These are phyloP conservation scores for Iselma pallidipennis DNA, from an alignment of 2,888 invertebrate species.

Conservation along the genomic window DNA sequence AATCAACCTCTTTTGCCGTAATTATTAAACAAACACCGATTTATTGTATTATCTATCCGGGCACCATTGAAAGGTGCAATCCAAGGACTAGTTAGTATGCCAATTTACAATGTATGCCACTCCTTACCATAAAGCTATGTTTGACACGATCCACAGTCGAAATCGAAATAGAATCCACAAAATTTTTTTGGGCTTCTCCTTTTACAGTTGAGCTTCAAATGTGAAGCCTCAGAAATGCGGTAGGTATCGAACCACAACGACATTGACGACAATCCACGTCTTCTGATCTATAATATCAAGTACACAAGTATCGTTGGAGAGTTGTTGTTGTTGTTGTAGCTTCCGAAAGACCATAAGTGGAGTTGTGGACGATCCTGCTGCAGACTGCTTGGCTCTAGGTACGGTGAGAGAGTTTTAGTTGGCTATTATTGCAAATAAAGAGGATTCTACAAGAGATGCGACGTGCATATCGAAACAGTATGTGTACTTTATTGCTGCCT, in stretches of 20 bases:
- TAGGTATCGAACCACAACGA: conserved; percentile 11
- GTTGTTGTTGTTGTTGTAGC: conserved; percentile 35
- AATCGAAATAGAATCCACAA: not conserved
- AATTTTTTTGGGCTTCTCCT: not conserved
- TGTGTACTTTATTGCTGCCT: conserved; percentile 48
- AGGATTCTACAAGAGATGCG: conserved; percentile 53
- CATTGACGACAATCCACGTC: conserved; percentile 34
- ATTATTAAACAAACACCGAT: conserved; percentile 48
- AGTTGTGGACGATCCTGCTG: conserved; percentile 36
- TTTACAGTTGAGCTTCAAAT: not conserved
- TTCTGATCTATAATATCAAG: conserved; percentile 42
- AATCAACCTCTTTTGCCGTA: conserved; percentile 48
- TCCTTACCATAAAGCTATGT: not conserved
- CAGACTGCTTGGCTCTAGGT: conserved; percentile 52
- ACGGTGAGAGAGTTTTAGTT: conserved; percentile 52
- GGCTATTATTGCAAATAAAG: conserved; percentile 52
- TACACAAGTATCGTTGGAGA: conserved; percentile 41
- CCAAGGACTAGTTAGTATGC: conserved; percentile 29
- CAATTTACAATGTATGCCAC: conserved; percentile 27
- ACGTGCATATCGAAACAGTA: conserved; percentile 51
- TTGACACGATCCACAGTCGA: not conserved
- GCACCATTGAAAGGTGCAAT: conserved; percentile 37
- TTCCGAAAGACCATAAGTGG: conserved; percentile 51
- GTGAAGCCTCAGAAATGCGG: not conserved
- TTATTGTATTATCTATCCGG: conserved; percentile 49